These are phyloP conservation scores for Bombus confusus DNA, from an alignment of 1,140 invertebrate species.

Conservation along the genomic window DNA sequence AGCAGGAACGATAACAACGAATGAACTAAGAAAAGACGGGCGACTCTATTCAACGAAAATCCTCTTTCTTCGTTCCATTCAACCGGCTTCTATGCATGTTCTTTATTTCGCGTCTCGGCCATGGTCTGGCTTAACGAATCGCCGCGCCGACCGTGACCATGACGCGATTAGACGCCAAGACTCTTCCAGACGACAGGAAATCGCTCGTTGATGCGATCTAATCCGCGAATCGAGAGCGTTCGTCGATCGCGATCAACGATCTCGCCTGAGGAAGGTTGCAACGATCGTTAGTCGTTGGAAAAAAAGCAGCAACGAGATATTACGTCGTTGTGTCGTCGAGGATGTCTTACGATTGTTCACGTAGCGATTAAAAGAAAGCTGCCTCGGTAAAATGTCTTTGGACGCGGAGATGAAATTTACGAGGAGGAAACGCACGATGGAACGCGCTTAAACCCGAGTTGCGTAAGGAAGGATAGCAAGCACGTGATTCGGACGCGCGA, in stretches of 20 bases:
- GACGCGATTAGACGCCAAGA: constrained; percentile 46
- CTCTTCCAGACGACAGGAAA: constrained; percentile 53
- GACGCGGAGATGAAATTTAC: constrained; percentile 37
- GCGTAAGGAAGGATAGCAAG: constrained; percentile 36
- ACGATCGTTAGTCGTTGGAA: constrained; percentile 21
- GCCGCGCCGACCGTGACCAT: constrained; percentile 39
- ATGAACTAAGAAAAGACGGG: constrained; percentile 25
- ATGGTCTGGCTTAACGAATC: constrained; percentile 23
- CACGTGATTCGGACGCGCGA: constrained; percentile 42
- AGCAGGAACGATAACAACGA: constrained; percentile 16
- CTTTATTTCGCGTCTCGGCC: constrained; percentile 14
- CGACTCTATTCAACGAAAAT: constrained; percentile 37
- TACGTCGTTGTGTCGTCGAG: neutral
- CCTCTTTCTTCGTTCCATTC: constrained; percentile 12
- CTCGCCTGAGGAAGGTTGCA: neutral
- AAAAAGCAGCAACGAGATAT: neutral
- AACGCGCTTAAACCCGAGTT: constrained; percentile 9
- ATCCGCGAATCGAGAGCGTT: constrained; percentile 33
- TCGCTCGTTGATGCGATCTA: constrained; percentile 49
- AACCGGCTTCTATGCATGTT: neutral
- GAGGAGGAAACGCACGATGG: constrained; percentile 25
- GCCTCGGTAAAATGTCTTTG: neutral
- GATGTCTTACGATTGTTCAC: too few species aligned
- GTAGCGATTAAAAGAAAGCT: neutral
- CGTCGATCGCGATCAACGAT: constrained; percentile 36